Percentiles rank a stretch among this genome's conserved stretches.
These are phyloP conservation scores for Myotis planiceps DNA, from an alignment of 2,797 vertebrate genomes.

Conservation along the genomic window DNA sequence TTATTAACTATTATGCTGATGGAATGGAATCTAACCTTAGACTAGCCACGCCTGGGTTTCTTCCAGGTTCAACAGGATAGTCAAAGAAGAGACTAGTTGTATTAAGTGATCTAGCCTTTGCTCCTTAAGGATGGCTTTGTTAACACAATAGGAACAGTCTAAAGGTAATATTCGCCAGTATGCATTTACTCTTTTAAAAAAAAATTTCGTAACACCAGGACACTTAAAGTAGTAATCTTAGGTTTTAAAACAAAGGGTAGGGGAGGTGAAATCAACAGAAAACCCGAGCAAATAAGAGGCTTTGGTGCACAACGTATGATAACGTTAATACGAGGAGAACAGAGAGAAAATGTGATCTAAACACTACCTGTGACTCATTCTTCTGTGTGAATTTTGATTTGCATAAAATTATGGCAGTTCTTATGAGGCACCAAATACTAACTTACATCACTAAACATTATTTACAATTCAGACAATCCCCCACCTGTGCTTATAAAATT, in stretches of 20 bases:
- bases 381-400: conserved; percentile 59
- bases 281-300: conserved; percentile 44
- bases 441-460: background rate
- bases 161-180: background rate
- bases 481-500: background rate
- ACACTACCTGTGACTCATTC: conserved; percentile 37
- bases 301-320: background rate
- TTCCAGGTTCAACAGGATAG: conserved; percentile 67
- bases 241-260: conserved; percentile 32
- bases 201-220: background rate
- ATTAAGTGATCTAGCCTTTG: conserved; percentile 67
- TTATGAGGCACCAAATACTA: conserved; percentile 6
- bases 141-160: conserved; percentile 18
- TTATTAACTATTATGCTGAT: conserved; percentile 78
- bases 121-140: conserved; percentile 51
- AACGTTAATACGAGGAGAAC: background rate
- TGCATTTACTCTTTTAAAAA: background rate
- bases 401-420: background rate
- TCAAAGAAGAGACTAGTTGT: conserved; percentile 67
- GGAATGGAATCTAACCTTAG: conserved; percentile 76
- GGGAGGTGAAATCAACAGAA: conserved; percentile 43
- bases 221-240: background rate
- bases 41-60: conserved; percentile 56
- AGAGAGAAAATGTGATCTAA: background rate
- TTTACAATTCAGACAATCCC: background rate